These are phyloP conservation scores for Chinchilla lanigera DNA, from an alignment of 2,113 vertebrate species.

Conservation along the genomic window DNA sequence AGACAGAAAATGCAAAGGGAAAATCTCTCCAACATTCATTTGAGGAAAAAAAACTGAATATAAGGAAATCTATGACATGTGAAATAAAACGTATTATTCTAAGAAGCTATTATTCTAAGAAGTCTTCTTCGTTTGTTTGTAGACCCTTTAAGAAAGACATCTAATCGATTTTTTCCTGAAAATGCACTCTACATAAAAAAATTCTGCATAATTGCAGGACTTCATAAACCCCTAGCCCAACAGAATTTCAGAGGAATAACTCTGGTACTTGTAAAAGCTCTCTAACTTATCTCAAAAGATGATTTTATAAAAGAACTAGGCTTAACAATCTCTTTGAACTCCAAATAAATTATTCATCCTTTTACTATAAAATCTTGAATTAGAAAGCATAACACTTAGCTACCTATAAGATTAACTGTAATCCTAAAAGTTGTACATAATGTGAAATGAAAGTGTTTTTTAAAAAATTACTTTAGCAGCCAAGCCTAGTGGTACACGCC, in stretches of 20 bases:
- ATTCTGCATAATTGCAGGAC: not conserved
- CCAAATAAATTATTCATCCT: constrained; percentile 53
- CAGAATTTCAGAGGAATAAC: constrained; percentile 17
- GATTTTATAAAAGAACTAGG: constrained; percentile 23
- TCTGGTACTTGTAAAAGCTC: constrained; percentile 45
- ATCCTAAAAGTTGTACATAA: constrained; percentile 49
- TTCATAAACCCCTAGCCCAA: not conserved
- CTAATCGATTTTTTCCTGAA: not conserved
- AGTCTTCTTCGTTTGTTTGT: not conserved
- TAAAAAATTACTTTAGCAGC: not conserved
- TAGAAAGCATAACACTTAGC: constrained; percentile 43
- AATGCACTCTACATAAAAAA: constrained; percentile 38
- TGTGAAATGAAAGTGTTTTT: constrained; percentile 40
- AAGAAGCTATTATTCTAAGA: not conserved
- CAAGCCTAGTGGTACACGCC: not conserved
- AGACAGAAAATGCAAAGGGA: not conserved
- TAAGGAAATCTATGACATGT: constrained; percentile 51
- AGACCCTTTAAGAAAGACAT: constrained; percentile 15
- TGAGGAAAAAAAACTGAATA: constrained; percentile 1
- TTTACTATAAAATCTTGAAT: constrained; percentile 59
- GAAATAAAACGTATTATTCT: constrained; percentile 47
- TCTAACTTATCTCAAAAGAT: constrained; percentile 49
- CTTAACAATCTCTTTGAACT: constrained; percentile 53
- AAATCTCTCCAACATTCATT: constrained; percentile 42
- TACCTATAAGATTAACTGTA: constrained; percentile 7